These are phyloP conservation scores for Hozukius guyotensis DNA, from an alignment of 2,797 vertebrate genomes.

Conservation along the genomic window DNA sequence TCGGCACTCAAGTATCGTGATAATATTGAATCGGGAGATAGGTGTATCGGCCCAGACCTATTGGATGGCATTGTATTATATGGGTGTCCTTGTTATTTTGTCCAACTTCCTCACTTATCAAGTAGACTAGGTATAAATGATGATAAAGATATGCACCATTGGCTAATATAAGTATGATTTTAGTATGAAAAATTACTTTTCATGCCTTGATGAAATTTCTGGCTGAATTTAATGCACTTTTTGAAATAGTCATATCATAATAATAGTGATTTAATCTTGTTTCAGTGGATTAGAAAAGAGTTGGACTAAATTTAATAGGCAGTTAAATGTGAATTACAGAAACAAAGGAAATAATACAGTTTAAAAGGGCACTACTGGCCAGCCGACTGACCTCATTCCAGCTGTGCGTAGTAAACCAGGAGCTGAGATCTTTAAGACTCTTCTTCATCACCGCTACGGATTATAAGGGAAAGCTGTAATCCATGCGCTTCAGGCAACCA, in stretches of 20 bases:
- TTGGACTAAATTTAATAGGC: neutral
- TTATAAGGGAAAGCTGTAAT: slow-evolving; percentile 74
- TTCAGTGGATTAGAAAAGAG: neutral
- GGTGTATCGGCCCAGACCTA: no score
- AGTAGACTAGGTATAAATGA: neutral
- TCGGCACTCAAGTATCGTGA: no score
- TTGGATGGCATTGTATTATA: neutral
- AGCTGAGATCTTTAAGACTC: slow-evolving; percentile 71
- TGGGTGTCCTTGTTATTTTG: neutral
- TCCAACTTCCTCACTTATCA: neutral
- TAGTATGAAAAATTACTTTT: neutral
- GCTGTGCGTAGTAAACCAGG: slow-evolving; percentile 54
- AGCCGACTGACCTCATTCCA: slow-evolving; percentile 62
- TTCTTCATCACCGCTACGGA: slow-evolving; percentile 63
- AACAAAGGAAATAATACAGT: slow-evolving; percentile 13
- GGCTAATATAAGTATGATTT: neutral
- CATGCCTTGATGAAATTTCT: neutral
- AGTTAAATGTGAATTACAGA: slow-evolving; percentile 1
- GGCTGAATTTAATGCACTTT: neutral
- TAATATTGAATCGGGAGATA: no score
- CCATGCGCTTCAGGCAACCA: slow-evolving; percentile 64
- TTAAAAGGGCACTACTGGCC: slow-evolving; percentile 3
- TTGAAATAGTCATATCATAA: neutral
- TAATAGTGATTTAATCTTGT: neutral
- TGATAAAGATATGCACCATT: neutral